Base-by-base conservation (phyloP, 2,888 invertebrate genomes). In the Molorchus minor region DNA sequence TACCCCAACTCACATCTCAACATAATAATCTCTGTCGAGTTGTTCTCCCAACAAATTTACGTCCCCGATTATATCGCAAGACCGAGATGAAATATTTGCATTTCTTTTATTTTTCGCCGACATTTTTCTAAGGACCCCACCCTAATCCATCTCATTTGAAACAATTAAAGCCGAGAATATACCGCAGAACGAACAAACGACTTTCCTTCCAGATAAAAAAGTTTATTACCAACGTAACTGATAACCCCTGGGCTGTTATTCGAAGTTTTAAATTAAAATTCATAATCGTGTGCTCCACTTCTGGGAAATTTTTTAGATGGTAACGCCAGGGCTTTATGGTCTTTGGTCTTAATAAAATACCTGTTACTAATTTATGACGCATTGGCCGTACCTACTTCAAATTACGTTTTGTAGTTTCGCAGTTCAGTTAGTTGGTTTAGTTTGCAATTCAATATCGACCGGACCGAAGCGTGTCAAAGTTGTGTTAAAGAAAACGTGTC, bases 211-310 rank as follows among this genome's bases (percentile, higher is more conserved):
- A 60, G 62, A 64, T 62, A 62, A 61, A 64, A n/a, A 64, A 63
- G 54, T 64, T 64, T 67, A 62, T 63, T 64, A 52, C 67, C 46
- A 43, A 58, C 62, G 53, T 62, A 61, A 58, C 59, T 61, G 58
- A 58, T 56, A 55, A 61, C 64, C 56, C 45, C 56, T 43, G 44
- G 55, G 46, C 55, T 41, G 58, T 67, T 62, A 64, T 60, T 67
- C 63, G 59, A 59, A 61, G 51, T 61, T 61, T 53, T 52, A 61
- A 64, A 67, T 67, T 67, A 64, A 67, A 67, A 67, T 67, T 64
- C 67, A 63, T 62, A 61, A 67, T 64, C 58, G 58, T 64, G 62
- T 51, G 60, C 55, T 51, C 55, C 43, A 62, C 52, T 62, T 62
- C 58, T 43, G 53, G 38, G 36, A 55, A 61, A 66, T 61, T 63